Conservation (phyloP, 2,888 invertebrate genomes). For the Carterocephalus palaemon region DNA sequence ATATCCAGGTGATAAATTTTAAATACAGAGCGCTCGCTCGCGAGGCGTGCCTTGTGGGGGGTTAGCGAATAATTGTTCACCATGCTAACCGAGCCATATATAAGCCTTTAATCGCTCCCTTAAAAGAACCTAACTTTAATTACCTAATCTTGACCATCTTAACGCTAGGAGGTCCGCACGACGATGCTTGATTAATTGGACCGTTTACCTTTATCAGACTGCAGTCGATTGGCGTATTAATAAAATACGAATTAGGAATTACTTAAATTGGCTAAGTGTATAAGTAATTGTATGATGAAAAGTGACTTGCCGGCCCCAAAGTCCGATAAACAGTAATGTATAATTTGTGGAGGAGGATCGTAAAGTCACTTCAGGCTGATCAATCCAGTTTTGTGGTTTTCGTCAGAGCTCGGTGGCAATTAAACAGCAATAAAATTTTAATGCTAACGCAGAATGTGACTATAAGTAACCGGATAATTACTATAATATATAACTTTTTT, state of each 20-base stretch:
- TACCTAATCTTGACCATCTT: slow-evolving; percentile 60
- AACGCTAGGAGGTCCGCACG: slow-evolving; percentile 54
- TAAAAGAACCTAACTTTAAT: slow-evolving; percentile 69
- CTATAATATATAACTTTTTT: too few species aligned
- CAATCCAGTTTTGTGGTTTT: slow-evolving; percentile 10
- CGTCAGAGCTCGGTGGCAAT: slow-evolving; percentile 6
- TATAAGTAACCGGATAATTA: slow-evolving; percentile 41
- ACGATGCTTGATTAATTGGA: slow-evolving; percentile 42
- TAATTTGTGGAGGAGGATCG: slow-evolving; percentile 10
- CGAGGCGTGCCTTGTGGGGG: slow-evolving; percentile 56
- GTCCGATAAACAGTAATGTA: slow-evolving; percentile 3
- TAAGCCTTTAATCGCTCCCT: slow-evolving; percentile 65
- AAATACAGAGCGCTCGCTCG: slow-evolving; percentile 43
- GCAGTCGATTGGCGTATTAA: slow-evolving; percentile 32
- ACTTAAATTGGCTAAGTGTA: slow-evolving; percentile 23
- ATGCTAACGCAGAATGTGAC: slow-evolving; percentile 46
- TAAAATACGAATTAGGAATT: slow-evolving; percentile 24
- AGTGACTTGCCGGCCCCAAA: slow-evolving; percentile 2
- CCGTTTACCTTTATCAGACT: slow-evolving; percentile 35
- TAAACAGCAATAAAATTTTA: slow-evolving; percentile 49
- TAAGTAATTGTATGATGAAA: slow-evolving; percentile 18
- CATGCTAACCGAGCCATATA: slow-evolving; percentile 46
- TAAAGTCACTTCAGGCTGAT: slow-evolving; percentile 6
- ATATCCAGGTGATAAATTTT: slow-evolving; percentile 59
- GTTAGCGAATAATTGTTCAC: slow-evolving; percentile 50